A percentile compares a stretch with the other conserved stretches of the same genome.
phyloP scores from a whole-genome alignment of 1,140 invertebrate genomes.

The Campoletis sonorensis region DNA sequence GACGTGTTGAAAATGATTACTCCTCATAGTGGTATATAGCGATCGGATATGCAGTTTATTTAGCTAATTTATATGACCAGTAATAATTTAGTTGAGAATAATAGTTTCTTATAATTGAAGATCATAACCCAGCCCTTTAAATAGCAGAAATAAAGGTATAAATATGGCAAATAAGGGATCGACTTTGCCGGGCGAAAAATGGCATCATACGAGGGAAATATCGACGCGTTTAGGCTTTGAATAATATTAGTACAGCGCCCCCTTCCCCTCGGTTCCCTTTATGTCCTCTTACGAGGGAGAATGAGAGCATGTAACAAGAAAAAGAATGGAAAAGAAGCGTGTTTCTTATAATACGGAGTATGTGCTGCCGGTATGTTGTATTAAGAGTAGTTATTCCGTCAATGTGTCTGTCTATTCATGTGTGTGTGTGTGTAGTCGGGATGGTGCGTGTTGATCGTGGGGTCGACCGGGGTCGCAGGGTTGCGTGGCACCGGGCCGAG shows the following conservation, averaged over 20 bases:
- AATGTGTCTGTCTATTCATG: background rate
- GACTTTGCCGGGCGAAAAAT: background rate
- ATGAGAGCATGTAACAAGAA: constrained; percentile 12
- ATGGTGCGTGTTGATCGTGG: constrained; percentile 38
- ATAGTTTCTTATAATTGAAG: too few species aligned
- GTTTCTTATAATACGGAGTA: constrained; percentile 21
- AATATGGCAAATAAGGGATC: background rate
- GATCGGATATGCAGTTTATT: too few species aligned
- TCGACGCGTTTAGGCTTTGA: constrained; percentile 16
- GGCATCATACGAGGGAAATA: background rate
- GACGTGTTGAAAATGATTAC: too few species aligned
- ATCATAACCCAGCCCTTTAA: background rate
- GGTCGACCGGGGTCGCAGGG: constrained; percentile 30
- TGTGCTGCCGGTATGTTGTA: constrained; percentile 12
- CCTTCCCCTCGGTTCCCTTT: background rate
- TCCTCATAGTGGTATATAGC: too few species aligned
- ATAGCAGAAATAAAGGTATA: background rate
- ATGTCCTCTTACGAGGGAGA: background rate
- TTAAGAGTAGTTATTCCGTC: constrained; percentile 21
- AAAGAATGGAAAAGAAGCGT: constrained; percentile 24
- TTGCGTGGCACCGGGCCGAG: constrained; percentile 33
- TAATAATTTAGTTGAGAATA: too few species aligned
- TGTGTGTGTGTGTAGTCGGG: constrained; percentile 23
- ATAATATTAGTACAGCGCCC: constrained; percentile 18
- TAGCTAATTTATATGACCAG: too few species aligned